Evolutionary conservation across 2,888 invertebrate species (phyloP).

Genomic region (Caenorhabditis sp.): DNA sequence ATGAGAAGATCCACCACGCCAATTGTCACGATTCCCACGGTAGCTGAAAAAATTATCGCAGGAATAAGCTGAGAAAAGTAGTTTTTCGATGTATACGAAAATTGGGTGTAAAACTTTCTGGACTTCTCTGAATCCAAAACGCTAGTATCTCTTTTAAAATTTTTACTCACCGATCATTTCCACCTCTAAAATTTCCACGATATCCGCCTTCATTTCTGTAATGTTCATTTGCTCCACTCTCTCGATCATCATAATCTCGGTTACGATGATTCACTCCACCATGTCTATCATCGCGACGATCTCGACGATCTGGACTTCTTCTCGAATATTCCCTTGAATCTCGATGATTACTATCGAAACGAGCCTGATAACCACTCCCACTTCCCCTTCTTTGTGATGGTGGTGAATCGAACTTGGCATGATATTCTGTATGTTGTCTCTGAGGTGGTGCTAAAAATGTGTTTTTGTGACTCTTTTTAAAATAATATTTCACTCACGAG

Average conservation of each 20-base stretch:
- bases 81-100: no score
- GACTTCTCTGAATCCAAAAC: no score
- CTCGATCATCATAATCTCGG: not conserved
- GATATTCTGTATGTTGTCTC: conserved; percentile 6
- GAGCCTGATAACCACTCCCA: not conserved
- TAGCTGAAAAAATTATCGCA: not conserved
- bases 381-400: not conserved
- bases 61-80: no score
- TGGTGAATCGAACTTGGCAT: conserved; percentile 20
- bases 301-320: not conserved
- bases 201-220: conserved; percentile 6
- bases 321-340: not conserved
- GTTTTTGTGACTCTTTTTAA: no score
- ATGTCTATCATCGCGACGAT: not conserved
- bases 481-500: not conserved
- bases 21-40: conserved; percentile 1
- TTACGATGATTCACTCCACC: not conserved
- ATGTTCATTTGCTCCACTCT: not conserved
- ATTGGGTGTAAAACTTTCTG: no score
- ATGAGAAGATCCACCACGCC: not conserved
- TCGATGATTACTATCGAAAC: not conserved
- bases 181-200: conserved; percentile 10
- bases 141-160: no score
- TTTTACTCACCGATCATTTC: conserved; percentile 12
- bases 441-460: not conserved